Evolutionary conservation across 2,797 vertebrate species (phyloP), one percentile per base, ranked within the genome.

Genomic region (Artibeus lituratus): DNA sequence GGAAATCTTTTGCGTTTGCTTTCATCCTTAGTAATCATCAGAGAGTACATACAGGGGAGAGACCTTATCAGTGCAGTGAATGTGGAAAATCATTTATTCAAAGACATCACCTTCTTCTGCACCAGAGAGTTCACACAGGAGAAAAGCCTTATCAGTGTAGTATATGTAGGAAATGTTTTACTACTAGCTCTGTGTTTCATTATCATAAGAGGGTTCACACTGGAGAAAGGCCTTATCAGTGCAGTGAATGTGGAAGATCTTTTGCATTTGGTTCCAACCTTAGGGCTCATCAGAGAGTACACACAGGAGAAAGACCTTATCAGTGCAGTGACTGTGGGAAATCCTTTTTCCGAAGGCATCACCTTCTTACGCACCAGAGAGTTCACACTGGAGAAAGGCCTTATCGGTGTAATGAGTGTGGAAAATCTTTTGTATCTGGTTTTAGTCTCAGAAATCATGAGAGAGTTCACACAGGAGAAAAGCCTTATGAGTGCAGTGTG

Each of bases 381-480:
- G 87, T 92, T 85, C 81, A 92, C 55, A 67, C 57, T 4, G 57
- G 87, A 53, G 87, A 67, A 32, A 67, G 26, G 44, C 57, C 59
- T 32, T 65, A 78, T 67, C 47, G 67, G 12, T 78, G 87, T 9
- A 32, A 37, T 24, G 87, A 89, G 7, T 51, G 73, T 51, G 73
- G 73, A 57, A 89, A 51, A 42, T 82, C 44, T 57, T 78, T 89
- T 39, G 29, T 59, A 35, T 83, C 57, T 15, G 73, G 57, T 35
- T 88, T 49, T 12, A 65, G 37, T 7, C 74, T 88, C 24, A 49
- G 73, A 49, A 62, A 82, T 83, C 73, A 88, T 76, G 55, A 88
- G n/a, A 77, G 74, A 19, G 86, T 39, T 65, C 87, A 88, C 22
- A 96, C 93, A 12, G 73, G 95, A 82, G 73, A 95, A 85, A 93